These are phyloP conservation scores for Platygyra sinensis DNA, from an alignment of 64 coral and sea anemone species.

Conservation along the genomic window DNA sequence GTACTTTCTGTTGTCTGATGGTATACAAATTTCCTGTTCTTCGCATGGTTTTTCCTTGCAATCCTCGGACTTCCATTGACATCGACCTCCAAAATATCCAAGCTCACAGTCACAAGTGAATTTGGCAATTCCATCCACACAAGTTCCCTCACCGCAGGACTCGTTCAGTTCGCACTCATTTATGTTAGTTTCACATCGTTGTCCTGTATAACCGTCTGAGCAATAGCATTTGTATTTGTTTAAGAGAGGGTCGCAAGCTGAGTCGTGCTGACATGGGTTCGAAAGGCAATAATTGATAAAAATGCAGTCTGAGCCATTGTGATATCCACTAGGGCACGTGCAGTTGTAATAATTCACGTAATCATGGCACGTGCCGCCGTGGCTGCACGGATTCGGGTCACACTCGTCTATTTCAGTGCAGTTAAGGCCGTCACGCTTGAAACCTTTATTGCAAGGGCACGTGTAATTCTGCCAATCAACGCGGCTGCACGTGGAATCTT, in stretches of 20 bases:
- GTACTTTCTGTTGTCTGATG: constrained; percentile 20
- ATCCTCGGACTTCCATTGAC: constrained; percentile 46
- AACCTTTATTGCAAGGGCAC: constrained; percentile 66
- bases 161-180: constrained; percentile 62
- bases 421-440: constrained; percentile 48
- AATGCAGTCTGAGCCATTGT: constrained; percentile 13
- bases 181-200: constrained; percentile 60
- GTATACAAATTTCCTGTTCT: constrained; percentile 47
- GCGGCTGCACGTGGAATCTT: constrained; percentile 62
- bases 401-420: constrained; percentile 78
- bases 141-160: constrained; percentile 31
- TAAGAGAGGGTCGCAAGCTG: neutral
- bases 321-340: constrained; percentile 51
- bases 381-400: constrained; percentile 43
- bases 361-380: constrained; percentile 50
- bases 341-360: constrained; percentile 42
- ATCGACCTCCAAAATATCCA: constrained; percentile 59
- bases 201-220: constrained; percentile 36
- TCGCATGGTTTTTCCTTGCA: constrained; percentile 50
- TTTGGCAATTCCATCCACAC: constrained; percentile 52
- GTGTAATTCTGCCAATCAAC: constrained; percentile 45
- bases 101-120: constrained; percentile 69
- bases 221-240: constrained; percentile 62
- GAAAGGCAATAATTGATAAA: constrained; percentile 56
- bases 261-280: constrained; percentile 58